Percentiles rank a stretch among this genome's conserved stretches.
Conservation (phyloP, 2,113 vertebrate species). For the Gambusia affinis region DNA sequence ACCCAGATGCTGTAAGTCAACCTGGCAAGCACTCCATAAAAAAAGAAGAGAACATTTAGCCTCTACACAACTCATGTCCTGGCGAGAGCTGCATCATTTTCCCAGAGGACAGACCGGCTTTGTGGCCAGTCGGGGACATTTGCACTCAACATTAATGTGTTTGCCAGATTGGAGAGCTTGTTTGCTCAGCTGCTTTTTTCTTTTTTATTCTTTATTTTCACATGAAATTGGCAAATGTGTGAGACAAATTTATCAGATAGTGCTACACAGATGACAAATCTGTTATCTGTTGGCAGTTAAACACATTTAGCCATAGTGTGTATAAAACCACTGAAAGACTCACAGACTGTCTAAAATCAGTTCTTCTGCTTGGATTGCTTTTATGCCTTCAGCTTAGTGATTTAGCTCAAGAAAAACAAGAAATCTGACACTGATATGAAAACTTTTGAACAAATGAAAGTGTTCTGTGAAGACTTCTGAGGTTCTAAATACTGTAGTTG, state of each 20-base stretch:
- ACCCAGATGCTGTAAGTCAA: constrained; percentile 37
- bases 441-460: too few species aligned
- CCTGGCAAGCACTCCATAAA: constrained; percentile 33
- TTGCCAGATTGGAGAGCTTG: constrained; percentile 53
- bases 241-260: constrained; percentile 35
- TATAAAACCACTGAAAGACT: constrained; percentile 26
- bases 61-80: constrained; percentile 31
- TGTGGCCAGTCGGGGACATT: constrained; percentile 45
- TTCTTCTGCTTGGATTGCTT: constrained; percentile 8
- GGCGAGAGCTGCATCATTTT: constrained; percentile 31
- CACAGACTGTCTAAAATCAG: not conserved
- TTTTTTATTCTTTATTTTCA: constrained; percentile 22
- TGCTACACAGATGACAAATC: constrained; percentile 42
- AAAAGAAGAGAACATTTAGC: constrained; percentile 22
- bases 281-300: constrained; percentile 43
- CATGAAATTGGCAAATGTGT: constrained; percentile 45
- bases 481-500: too few species aligned
- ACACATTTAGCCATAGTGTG: constrained; percentile 3
- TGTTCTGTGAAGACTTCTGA: too few species aligned
- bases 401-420: not conserved
- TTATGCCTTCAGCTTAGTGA: not conserved
- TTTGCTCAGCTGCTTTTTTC: constrained; percentile 65
- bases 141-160: constrained; percentile 41
- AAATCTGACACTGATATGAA: not conserved
- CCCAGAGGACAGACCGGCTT: constrained; percentile 37